A percentile compares a stretch with the other conserved stretches of the same genome.
These are phyloP conservation scores for Zaprionus vittiger DNA, from an alignment of 1,140 invertebrate genomes.

Conservation along the genomic window DNA sequence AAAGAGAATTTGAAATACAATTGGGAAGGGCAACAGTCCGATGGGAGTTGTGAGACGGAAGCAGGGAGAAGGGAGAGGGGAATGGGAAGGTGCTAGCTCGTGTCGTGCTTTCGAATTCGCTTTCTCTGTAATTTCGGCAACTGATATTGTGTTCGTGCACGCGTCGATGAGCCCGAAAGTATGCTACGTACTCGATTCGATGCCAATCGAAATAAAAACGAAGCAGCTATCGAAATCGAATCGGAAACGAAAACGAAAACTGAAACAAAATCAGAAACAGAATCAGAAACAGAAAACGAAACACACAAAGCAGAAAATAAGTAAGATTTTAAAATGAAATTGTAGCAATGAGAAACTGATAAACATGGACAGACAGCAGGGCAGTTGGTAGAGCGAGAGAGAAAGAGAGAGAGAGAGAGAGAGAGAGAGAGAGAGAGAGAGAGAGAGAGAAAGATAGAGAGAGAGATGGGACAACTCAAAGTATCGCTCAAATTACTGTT, in stretches of 20 bases:
- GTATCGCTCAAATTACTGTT: background rate
- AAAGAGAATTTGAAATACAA: constrained; percentile 6
- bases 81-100: background rate
- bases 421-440: background rate
- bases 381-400: background rate
- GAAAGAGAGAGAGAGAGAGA: background rate
- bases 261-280: constrained; percentile 20
- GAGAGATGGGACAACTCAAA: background rate
- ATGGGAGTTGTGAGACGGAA: background rate
- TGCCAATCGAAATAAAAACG: constrained; percentile 19
- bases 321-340: constrained; percentile 51
- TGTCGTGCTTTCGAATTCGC: background rate
- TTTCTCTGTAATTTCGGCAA: constrained; percentile 14
- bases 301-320: constrained; percentile 30
- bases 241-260: constrained; percentile 18
- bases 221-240: constrained; percentile 17
- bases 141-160: background rate
- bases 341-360: constrained; percentile 34
- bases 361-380: constrained; percentile 1
- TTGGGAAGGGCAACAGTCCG: background rate
- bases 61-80: background rate
- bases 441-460: background rate
- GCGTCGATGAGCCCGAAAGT: constrained; percentile 7
- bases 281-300: constrained; percentile 8
- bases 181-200: background rate